Base-by-base conservation (phyloP, 1,140 invertebrate species). In the Cydia splendana region DNA sequence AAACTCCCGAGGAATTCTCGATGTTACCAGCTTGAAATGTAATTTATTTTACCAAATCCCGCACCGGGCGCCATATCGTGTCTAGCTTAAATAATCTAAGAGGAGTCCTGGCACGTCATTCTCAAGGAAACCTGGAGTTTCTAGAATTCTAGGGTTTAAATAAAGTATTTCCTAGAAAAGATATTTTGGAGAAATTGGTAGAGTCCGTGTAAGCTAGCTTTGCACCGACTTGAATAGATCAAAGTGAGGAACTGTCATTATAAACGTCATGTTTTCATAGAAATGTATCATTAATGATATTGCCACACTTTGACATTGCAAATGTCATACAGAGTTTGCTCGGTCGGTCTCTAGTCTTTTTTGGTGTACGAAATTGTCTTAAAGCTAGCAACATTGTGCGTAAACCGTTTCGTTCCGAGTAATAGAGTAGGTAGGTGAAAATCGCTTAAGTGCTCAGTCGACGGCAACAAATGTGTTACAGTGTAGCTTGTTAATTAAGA, bases 31-130 rank as follows among this genome's bases (percentile, higher is more conserved):
- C 67, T 62, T 71, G 67, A 71, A 71, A 71, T 38, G 30, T 71
- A 71, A 71, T 71, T 71, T 71, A 71, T 71, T 71, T 71, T 71
- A 71, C 30, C 67, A 45, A 42, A 71, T 71, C 67, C 67, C 34
- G 34, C 67, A 38, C 67, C 67, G 30, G 38, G 67, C 67, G 30
- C 67, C 67, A 71, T 71, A 71, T 45, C 67, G 67, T 38, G 67
- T 38, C 15, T 18, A 38, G 67, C 67, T 71, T 71, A 71, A 69
- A 71, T 71, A 71, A 71, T 71, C 67, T 71, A 71, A 71, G 30
- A 62, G 18, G 57, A 71, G 30, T 71, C 67, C 67, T 71, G 30
- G 67, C 67, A 71, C 67, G 67, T 71, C 67, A 71, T 45, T 38
- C 67, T 45, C 15, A 42, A 69, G 34, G 34, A 71, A 71, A 71